Evolutionary conservation across 2,888 invertebrate species (phyloP), one percentile per base, ranked within the genome.

Genomic region (Diploptera punctata): DNA sequence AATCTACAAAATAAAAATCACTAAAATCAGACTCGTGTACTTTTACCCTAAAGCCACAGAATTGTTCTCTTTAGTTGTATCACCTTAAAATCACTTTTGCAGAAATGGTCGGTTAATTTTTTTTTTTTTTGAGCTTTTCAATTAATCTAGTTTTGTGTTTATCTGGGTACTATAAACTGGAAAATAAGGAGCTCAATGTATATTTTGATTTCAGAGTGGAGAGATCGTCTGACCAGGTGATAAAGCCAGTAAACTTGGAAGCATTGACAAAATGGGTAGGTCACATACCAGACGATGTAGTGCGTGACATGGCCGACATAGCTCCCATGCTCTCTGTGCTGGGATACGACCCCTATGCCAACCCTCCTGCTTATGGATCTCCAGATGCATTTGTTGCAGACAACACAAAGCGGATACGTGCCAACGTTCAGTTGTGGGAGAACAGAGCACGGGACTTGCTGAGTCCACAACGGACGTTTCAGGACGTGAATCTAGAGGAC

Each of bases 161-260:
- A n/a, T n/a, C n/a, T n/a, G n/a, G n/a, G n/a, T n/a, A n/a, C n/a
- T n/a, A n/a, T n/a, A n/a, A n/a, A n/a, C n/a, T n/a, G n/a, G n/a
- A n/a, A n/a, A n/a, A n/a, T n/a, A n/a, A n/a, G n/a, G n/a, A n/a
- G n/a, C n/a, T n/a, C n/a, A n/a, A n/a, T n/a, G n/a, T n/a, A n/a
- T n/a, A n/a, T n/a, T n/a, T n/a, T 54, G 3, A 21, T 71, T 67
- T 70, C 87, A 98, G 97, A 85, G 95, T 97, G 82, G 98, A 99
- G 86, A 90, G 98, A 75, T 98, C 98, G 62, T 97, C 97, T 76
- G 98, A 99, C 87, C 99, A 99, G 88, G 98, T 99, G 79, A 96
- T 99, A 83, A 98, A 98, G 81, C 97, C 99, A 16, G 94, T 99
- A 74, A 99, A 99, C 86, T 87, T 95, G 80, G 98, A 98, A 84